A percentile compares a stretch with the other conserved stretches of the same genome.
Conservation (phyloP, 2,888 invertebrate species). For the Caenorhabditis sp. region DNA sequence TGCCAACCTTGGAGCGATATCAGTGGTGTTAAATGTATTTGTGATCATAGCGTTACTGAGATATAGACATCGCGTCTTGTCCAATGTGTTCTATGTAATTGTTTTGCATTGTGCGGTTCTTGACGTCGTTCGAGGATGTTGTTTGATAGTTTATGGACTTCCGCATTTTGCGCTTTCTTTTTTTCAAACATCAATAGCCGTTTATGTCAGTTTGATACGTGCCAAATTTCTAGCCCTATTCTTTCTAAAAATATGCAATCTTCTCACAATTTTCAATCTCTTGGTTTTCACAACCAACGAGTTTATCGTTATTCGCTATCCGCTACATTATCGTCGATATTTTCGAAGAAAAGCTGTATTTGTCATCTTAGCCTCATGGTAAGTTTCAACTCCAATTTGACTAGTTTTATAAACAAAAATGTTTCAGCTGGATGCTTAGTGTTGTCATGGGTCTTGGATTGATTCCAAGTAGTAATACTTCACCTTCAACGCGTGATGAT, state of each 20-base stretch:
- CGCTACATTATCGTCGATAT: conserved; percentile 69
- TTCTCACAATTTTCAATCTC: conserved; percentile 70
- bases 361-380: conserved; percentile 60
- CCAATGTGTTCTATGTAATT: conserved; percentile 69
- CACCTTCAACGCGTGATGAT: background rate
- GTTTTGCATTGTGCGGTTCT: conserved; percentile 69
- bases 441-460: conserved; percentile 62
- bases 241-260: conserved; percentile 66
- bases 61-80: conserved; percentile 58
- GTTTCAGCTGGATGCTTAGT: conserved; percentile 65
- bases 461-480: conserved; percentile 12
- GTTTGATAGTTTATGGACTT: conserved; percentile 60
- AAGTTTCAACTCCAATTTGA: background rate
- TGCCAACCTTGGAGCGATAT: conserved; percentile 63
- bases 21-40: conserved; percentile 66
- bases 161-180: conserved; percentile 44
- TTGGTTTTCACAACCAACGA: conserved; percentile 70
- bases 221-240: conserved; percentile 50
- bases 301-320: conserved; percentile 67
- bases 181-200: conserved; percentile 30
- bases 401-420: background rate
- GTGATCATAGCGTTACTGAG: conserved; percentile 64
- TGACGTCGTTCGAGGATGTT: conserved; percentile 64
- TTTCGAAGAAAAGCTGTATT: conserved; percentile 62
- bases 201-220: conserved; percentile 19